Evolutionary conservation across 2,888 invertebrate genomes (phyloP), one percentile per base, ranked within the genome.

Genomic region (Aleiodes leptofemur): DNA sequence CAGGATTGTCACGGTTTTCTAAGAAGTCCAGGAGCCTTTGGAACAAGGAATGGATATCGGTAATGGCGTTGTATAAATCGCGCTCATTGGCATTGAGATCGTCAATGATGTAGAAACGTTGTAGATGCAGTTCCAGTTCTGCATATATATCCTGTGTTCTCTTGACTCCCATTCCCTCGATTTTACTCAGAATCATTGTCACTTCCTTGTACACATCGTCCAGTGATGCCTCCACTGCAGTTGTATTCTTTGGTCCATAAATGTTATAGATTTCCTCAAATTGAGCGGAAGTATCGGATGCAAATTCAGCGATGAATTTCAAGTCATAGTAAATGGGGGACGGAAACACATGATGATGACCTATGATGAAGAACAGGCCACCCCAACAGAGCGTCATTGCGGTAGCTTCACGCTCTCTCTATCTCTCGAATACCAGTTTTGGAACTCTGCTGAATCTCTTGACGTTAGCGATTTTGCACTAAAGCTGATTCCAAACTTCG

Each of bases 111-210:
- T 8, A 55, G 14, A 29, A 56, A 38, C 11, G 43, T 70, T 43
- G 16, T 23, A 23, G 23, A 23, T 23, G 23, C 23, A 23, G 23
- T 23, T 23, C 4, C 38, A 43, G 31, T 57, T 31, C 56, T 29
- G 50, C 59, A 57, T 61, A 48, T n/a, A 13, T 55, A 29, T 61
- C 14, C 43, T 31, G 29, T n/a, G 31, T 14, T 34, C 9, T 51
- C 48, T 43, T 50, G 5, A 13, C 13, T 66, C 73, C 64, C 71
- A 69, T 74, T 34, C 16, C 50, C 50, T 59, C 38, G 64, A 5
- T 51, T 68, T 72, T 72, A 73, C 72, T 69, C 69, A 64, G 68
- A 48, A 51, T 53, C 59, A 70, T 64, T 38, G 59, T 73, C 57
- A 55, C 55, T 55, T 55, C 16, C 3, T 55, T 7, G 55, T n/a